These are phyloP conservation scores for Antedon bifida DNA, from an alignment of 35 echinoderm and acorn worm species.

Conservation along the genomic window DNA sequence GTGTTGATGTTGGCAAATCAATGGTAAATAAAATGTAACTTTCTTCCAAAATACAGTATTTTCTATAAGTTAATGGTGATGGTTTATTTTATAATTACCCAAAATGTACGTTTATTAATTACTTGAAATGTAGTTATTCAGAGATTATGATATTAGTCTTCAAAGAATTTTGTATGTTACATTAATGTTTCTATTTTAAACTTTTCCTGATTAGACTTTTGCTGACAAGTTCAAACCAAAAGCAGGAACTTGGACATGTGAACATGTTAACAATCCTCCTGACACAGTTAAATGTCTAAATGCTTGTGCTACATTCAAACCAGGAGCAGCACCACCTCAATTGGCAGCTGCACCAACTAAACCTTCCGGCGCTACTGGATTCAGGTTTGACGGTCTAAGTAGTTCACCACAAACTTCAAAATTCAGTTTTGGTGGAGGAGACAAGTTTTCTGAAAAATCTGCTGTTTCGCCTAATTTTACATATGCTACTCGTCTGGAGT, in stretches of 20 bases:
- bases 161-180: no score
- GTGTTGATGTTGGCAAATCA: neutral
- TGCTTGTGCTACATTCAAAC: constrained; percentile 23
- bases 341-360: neutral
- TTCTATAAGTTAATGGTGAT: no score
- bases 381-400: neutral
- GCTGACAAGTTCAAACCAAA: constrained; percentile 9
- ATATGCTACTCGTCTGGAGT: neutral
- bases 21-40: no score
- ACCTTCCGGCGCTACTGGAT: neutral
- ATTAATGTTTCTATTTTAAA: no score
- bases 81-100: no score
- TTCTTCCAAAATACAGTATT: no score
- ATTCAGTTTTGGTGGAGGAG: neutral
- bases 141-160: no score
- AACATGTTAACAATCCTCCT: neutral
- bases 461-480: neutral
- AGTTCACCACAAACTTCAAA: neutral
- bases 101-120: no score
- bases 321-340: neutral
- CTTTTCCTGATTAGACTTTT: neutral
- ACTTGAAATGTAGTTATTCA: no score
- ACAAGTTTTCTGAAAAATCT: neutral
- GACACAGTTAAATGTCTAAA: neutral
- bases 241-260: constrained; percentile 11